phyloP scores from a whole-genome alignment of 2,888 invertebrate genomes.

The Cephus runcator region DNA sequence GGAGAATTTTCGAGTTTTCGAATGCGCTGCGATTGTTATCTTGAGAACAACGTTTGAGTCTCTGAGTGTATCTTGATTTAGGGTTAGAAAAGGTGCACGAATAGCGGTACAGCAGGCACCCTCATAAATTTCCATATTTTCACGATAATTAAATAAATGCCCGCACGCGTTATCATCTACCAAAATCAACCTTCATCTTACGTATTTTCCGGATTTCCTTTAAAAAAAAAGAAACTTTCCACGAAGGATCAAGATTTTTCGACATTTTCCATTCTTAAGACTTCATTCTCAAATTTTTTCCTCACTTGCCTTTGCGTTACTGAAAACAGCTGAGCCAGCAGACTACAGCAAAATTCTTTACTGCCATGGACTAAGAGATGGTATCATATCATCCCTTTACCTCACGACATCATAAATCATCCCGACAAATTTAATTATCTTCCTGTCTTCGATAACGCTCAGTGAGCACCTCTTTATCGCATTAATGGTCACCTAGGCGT shows the following conservation, averaged over 20 bases:
- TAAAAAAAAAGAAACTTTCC: neutral
- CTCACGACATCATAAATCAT: constrained; percentile 68
- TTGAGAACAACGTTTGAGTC: constrained; percentile 12
- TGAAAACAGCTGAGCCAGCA: neutral
- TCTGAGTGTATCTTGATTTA: neutral
- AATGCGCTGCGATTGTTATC: constrained; percentile 14
- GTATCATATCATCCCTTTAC: constrained; percentile 28
- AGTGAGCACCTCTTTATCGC: constrained; percentile 49
- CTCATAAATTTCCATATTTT: constrained; percentile 21
- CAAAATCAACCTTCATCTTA: neutral
- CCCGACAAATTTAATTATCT: constrained; percentile 72
- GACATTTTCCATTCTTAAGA: neutral
- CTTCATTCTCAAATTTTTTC: neutral
- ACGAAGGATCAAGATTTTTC: neutral
- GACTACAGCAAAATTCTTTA: neutral
- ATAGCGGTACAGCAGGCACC: neutral
- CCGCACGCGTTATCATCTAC: neutral
- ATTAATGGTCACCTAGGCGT: constrained; percentile 26
- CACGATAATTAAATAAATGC: constrained; percentile 3
- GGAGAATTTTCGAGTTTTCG: neutral
- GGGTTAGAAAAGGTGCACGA: neutral
- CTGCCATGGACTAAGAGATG: neutral
- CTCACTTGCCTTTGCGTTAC: neutral
- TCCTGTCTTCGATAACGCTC: constrained; percentile 69
- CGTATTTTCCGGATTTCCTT: neutral